Conservation (phyloP, 1,140 invertebrate genomes). For the Holcopasites calliopsidis region DNA sequence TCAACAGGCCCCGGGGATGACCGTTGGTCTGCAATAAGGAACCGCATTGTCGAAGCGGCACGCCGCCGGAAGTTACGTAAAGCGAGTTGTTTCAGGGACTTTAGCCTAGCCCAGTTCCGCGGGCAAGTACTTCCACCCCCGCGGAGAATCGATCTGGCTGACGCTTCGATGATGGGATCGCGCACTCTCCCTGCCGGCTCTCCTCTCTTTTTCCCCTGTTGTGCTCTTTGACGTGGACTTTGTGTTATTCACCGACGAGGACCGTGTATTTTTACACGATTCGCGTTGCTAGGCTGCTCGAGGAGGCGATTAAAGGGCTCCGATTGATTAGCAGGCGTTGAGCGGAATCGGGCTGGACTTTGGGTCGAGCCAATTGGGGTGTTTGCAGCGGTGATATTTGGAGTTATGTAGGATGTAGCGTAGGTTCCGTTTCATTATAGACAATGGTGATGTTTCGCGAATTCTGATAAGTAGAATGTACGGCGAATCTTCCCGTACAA, state of each 20-base stretch:
- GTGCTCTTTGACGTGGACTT: conserved; percentile 14
- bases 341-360: neutral
- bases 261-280: conserved; percentile 23
- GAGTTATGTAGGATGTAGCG: too few relatives aligned
- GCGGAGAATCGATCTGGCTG: conserved; percentile 33
- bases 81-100: conserved; percentile 47
- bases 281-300: neutral
- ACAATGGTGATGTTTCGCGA: too few relatives aligned
- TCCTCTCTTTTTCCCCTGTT: too few relatives aligned
- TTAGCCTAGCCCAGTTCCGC: conserved; percentile 47
- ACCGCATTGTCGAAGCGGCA: conserved; percentile 27
- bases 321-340: neutral
- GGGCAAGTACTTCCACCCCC: conserved; percentile 32
- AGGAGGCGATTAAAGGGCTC: neutral
- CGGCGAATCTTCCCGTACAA: too few relatives aligned
- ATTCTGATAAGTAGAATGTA: too few relatives aligned
- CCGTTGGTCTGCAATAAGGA: conserved; percentile 16
- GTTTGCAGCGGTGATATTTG: too few relatives aligned
- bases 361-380: neutral
- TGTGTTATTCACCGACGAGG: conserved; percentile 12
- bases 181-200: neutral
- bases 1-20: neutral
- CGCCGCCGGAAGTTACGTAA: conserved; percentile 41
- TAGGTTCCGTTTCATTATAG: too few relatives aligned
- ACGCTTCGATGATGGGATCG: conserved; percentile 37